phyloP scores from a whole-genome alignment of 2,888 invertebrate species.

The Tineola bisselliella region DNA sequence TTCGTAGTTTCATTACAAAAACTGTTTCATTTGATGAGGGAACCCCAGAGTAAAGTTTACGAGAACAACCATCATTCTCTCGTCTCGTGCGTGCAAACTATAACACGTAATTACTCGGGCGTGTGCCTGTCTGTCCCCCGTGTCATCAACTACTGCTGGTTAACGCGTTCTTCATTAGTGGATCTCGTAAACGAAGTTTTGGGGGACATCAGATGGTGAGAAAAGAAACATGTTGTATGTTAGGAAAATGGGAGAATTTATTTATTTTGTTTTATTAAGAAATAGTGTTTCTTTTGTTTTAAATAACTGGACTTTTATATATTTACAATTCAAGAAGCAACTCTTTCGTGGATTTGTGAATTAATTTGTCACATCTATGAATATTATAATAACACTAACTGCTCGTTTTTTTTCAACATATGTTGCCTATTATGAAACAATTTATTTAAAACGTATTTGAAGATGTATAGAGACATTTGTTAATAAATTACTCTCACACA shows the following conservation, averaged over 20 bases:
- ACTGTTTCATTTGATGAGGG: not conserved
- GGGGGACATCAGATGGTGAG: conserved; percentile 2
- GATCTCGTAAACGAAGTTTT: conserved; percentile 37
- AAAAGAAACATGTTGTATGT: conserved; percentile 3
- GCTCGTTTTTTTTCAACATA: too few species aligned
- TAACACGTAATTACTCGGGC: conserved; percentile 63
- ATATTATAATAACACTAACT: too few species aligned
- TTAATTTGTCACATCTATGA: too few species aligned
- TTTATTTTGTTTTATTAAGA: too few species aligned
- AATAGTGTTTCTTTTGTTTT: too few species aligned
- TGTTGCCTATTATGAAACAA: too few species aligned
- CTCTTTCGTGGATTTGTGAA: too few species aligned
- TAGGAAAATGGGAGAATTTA: not conserved
- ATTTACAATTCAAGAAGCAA: too few species aligned
- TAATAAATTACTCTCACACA: too few species aligned
- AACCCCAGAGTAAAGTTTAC: not conserved
- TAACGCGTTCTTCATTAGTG: conserved; percentile 54
- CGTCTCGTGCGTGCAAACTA: conserved; percentile 38
- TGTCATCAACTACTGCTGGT: not conserved
- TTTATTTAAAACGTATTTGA: too few species aligned
- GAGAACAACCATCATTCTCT: conserved; percentile 55
- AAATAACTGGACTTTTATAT: too few species aligned
- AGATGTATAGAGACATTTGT: too few species aligned
- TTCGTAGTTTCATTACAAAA: not conserved
- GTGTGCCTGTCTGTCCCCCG: conserved; percentile 28